A percentile compares a stretch with the other conserved stretches of the same genome.
phyloP scores from a whole-genome alignment of 2,888 invertebrate species.

The Bembecia ichneumoniformis region DNA sequence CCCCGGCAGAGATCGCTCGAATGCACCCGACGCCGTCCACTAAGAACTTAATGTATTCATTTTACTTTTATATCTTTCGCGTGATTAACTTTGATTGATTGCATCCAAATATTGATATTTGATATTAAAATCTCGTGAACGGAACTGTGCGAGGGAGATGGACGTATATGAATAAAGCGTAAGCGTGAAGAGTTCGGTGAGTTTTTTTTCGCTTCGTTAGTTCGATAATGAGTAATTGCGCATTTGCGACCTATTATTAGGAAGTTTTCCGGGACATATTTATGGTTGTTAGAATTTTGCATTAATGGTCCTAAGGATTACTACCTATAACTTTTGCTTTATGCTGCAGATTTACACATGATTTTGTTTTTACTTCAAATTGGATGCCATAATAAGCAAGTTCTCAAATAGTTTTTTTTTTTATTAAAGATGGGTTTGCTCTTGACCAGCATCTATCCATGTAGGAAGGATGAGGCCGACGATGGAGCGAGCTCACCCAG shows the following conservation, averaged over 20 bases:
- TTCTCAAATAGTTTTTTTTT: too few relatives aligned
- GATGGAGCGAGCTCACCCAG: too few relatives aligned
- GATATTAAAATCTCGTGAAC: slow-evolving; percentile 45
- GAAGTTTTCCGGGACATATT: slow-evolving; percentile 16
- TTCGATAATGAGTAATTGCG: slow-evolving; percentile 29
- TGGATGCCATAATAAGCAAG: too few relatives aligned
- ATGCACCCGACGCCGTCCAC: slow-evolving; percentile 45
- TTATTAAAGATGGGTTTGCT: too few relatives aligned
- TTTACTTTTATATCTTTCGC: slow-evolving; percentile 69
- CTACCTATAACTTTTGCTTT: too few relatives aligned
- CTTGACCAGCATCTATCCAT: too few relatives aligned
- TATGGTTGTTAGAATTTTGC: too few relatives aligned
- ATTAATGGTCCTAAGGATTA: too few relatives aligned
- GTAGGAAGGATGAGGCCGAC: too few relatives aligned
- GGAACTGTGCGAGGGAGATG: slow-evolving; percentile 25
- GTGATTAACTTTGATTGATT: slow-evolving; percentile 71
- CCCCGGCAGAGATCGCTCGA: slow-evolving; percentile 35
- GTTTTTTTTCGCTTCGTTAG: slow-evolving; percentile 26
- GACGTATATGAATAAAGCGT: slow-evolving; percentile 14
- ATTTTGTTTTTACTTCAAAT: too few relatives aligned
- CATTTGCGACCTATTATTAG: slow-evolving; percentile 28
- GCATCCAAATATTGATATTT: slow-evolving; percentile 69
- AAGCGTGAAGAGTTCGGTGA: slow-evolving; percentile 17
- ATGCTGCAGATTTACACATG: too few relatives aligned
- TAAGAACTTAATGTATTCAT: slow-evolving; percentile 64